Percentiles rank a stretch among this genome's conserved stretches.
Conservation (phyloP, 2,888 invertebrate species). For the Cistogaster globosa region DNA sequence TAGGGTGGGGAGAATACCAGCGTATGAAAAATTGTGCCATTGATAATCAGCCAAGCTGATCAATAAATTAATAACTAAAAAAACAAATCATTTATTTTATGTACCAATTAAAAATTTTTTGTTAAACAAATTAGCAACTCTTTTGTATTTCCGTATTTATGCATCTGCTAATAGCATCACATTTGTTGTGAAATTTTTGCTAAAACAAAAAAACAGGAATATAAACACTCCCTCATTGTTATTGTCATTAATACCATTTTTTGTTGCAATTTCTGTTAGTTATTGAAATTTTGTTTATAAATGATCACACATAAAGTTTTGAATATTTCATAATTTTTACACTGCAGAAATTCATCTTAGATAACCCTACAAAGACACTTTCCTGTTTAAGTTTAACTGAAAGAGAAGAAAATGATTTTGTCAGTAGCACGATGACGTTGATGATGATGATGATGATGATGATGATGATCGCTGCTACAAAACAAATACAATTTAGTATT, state of each 20-base stretch:
- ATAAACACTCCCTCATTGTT: slow-evolving; percentile 46
- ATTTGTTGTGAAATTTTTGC: slow-evolving; percentile 17
- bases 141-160: no score
- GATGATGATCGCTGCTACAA: slow-evolving; percentile 16
- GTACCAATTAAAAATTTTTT: no score
- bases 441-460: background rate
- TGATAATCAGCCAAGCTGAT: no score
- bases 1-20: no score
- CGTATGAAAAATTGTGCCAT: no score
- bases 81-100: no score
- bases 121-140: no score
- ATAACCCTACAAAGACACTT: slow-evolving; percentile 43
- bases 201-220: slow-evolving; percentile 3
- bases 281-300: background rate
- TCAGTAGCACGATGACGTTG: slow-evolving; percentile 19
- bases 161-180: background rate
- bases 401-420: background rate
- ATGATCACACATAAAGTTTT: slow-evolving; percentile 26
- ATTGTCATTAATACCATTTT: slow-evolving; percentile 22
- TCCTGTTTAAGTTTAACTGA: slow-evolving; percentile 8
- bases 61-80: no score
- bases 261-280: background rate
- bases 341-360: slow-evolving; percentile 53
- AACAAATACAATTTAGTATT: slow-evolving; percentile 10
- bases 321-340: slow-evolving; percentile 61